Base-by-base conservation (phyloP, 1,140 invertebrate genomes). In the Philaenus spumarius region DNA sequence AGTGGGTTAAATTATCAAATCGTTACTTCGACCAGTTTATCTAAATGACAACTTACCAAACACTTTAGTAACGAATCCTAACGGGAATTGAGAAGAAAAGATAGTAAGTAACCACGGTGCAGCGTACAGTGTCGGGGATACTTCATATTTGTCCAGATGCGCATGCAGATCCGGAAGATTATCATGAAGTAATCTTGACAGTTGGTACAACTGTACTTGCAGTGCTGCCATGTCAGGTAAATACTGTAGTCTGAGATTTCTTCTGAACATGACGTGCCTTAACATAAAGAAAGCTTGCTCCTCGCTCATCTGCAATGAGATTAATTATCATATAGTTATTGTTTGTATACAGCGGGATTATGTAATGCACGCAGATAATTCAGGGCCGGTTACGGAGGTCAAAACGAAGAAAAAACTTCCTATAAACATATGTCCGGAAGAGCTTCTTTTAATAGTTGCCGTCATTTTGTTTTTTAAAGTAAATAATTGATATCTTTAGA, bases 41-140 rank as follows among this genome's bases (percentile, higher is more conserved):
- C n/a, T n/a, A n/a, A n/a, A n/a, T n/a, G n/a, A n/a, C n/a, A n/a
- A 72, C 76, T 80, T 72, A 93, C 90, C 94, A 73, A 95, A 95
- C 1, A 97, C 88, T 61, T 94, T 80, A 1, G 92, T 86, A 14
- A 97, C 93, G 76, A 97, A 96, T 12, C 92, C 94, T n/a, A 97
- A 73, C 0, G 93, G 90, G 73, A 97, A 97, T 75, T 96, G 93
- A 17, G 94, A 96, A 14, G 94, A 93, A 76, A 97, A 98, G 11
- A 97, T 75, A 0, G 95, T 98, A 0, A 97, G 78, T 63, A 97
- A 87, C 94, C 94, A 98, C 0, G 94, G 93, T 1, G 95, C 93
- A 1, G 94, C 93, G 72, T 97, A 98, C 11, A 97, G 74, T 0
- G 93, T 94, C 0, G 94, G 93, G 1, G 87, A 86, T 4, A 98